phyloP scores from a whole-genome alignment of 2,888 invertebrate genomes.

The Ptycholaimellus sp. region DNA sequence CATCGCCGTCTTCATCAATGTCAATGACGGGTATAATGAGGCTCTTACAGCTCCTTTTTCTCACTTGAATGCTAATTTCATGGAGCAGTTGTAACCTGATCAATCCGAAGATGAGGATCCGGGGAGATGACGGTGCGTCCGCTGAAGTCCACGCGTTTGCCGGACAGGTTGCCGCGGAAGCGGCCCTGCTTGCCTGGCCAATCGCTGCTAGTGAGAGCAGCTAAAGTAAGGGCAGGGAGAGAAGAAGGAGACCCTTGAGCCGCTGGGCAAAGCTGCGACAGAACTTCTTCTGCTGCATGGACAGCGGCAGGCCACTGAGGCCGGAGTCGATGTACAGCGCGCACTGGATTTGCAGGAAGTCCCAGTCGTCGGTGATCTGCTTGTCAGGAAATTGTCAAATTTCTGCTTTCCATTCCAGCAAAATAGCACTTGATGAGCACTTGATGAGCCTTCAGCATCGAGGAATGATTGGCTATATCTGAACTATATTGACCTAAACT shows the following conservation, averaged over 20 bases:
- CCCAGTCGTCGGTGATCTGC: constrained; percentile 47
- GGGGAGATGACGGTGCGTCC: constrained; percentile 88
- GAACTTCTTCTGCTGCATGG: constrained; percentile 27
- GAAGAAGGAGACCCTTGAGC: too few relatives aligned
- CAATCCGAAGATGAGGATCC: constrained; percentile 86
- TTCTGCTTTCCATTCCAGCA: constrained; percentile 63
- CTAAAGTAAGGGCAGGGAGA: too few relatives aligned
- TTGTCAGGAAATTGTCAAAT: constrained; percentile 28
- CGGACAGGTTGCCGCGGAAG: constrained; percentile 85
- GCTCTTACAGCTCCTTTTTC: too few relatives aligned
- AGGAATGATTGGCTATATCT: too few relatives aligned
- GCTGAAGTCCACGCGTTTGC: constrained; percentile 91
- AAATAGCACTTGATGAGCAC: too few relatives aligned
- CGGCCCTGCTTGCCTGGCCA: constrained; percentile 96
- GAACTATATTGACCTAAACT: too few relatives aligned
- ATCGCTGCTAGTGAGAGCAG: too few relatives aligned
- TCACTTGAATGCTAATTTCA: too few relatives aligned
- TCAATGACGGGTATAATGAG: too few relatives aligned
- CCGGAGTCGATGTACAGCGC: constrained; percentile 91
- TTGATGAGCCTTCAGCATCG: too few relatives aligned
- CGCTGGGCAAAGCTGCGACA: constrained; percentile 65
- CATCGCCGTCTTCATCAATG: too few relatives aligned
- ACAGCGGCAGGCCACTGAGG: constrained; percentile 42
- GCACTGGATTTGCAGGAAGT: constrained; percentile 83
- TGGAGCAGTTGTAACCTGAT: too few relatives aligned